Conservation (phyloP, 2,888 invertebrate species). For the Troides aeacus region DNA sequence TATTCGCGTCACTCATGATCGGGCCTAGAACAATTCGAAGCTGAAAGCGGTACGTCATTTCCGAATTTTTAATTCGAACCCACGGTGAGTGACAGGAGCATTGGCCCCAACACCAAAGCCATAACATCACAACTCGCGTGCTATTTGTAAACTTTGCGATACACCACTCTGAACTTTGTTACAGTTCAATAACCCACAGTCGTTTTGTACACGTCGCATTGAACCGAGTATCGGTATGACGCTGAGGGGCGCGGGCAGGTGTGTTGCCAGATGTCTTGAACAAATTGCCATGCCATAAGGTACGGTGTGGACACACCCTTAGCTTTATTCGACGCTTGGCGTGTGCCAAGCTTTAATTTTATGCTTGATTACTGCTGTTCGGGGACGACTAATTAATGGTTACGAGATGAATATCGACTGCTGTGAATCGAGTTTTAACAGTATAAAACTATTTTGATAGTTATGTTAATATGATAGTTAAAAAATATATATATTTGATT, state of each 20-base stretch:
- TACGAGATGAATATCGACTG: conserved; percentile 55
- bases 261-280: conserved; percentile 79
- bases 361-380: conserved; percentile 75
- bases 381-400: conserved; percentile 72
- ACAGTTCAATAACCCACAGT: conserved; percentile 32
- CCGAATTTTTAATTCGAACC: conserved; percentile 69
- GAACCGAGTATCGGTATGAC: conserved; percentile 56
- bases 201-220: conserved; percentile 25
- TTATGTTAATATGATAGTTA: too few relatives aligned
- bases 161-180: conserved; percentile 42
- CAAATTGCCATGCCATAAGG: conserved; percentile 78
- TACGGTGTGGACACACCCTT: conserved; percentile 73
- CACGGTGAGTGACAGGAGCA: conserved; percentile 67
- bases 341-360: conserved; percentile 80
- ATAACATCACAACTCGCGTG: conserved; percentile 47
- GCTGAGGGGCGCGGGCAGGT: conserved; percentile 68
- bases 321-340: conserved; percentile 65
- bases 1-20: conserved; percentile 52
- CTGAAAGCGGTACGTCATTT: conserved; percentile 73
- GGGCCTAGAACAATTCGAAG: conserved; percentile 61
- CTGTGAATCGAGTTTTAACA: neutral
- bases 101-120: conserved; percentile 70
- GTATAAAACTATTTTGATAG: too few relatives aligned
- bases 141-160: conserved; percentile 25
- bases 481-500: too few relatives aligned